These are phyloP conservation scores for Acrocyrtus sp. DNA, from an alignment of 2,888 invertebrate genomes.

Conservation along the genomic window DNA sequence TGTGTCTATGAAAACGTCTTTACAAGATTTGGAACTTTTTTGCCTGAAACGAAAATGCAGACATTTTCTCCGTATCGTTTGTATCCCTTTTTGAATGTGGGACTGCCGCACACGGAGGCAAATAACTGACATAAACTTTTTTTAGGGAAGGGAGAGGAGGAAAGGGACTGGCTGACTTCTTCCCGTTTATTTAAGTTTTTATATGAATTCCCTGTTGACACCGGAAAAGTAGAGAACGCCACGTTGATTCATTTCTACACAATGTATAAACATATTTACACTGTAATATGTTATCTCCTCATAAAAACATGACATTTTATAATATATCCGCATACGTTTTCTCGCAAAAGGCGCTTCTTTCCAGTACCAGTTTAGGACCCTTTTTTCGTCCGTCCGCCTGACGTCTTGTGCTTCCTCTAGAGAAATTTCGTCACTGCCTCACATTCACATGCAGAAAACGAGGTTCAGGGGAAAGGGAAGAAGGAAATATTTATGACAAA, in stretches of 20 bases:
- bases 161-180: no score
- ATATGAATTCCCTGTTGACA: slow-evolving; percentile 37
- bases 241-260: slow-evolving; percentile 15
- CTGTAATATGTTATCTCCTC: neutral
- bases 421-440: slow-evolving; percentile 17
- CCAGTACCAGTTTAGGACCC: no score
- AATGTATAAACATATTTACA: no score
- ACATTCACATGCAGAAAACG: slow-evolving; percentile 1
- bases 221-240: slow-evolving; percentile 28
- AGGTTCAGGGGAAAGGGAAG: slow-evolving; percentile 5
- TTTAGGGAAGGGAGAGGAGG: neutral
- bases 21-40: slow-evolving; percentile 37
- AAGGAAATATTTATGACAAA: slow-evolving; percentile 39
- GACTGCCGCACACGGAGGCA: no score
- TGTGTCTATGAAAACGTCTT: slow-evolving; percentile 25
- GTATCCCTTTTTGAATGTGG: neutral
- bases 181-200: slow-evolving; percentile 22
- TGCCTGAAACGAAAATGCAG: neutral
- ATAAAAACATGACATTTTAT: no score
- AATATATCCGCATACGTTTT: no score
- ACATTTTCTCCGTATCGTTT: neutral
- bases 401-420: slow-evolving; percentile 5
- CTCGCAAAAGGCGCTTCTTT: no score
- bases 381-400: neutral
- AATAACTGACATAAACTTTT: slow-evolving; percentile 18